Conservation (phyloP, 2,797 vertebrate genomes). For the Mus spretus region DNA sequence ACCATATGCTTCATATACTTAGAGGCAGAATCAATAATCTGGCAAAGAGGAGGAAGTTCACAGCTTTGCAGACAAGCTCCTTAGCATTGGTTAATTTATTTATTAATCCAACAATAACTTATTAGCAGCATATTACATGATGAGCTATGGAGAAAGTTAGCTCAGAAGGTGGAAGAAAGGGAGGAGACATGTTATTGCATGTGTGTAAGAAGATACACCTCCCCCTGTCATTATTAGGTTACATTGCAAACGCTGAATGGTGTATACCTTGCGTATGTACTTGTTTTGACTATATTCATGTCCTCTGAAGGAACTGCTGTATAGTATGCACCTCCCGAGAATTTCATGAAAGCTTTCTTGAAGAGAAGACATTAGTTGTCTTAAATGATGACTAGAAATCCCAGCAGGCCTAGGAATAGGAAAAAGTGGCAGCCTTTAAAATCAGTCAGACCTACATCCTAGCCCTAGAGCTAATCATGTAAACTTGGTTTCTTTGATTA, state of each 20-base stretch:
- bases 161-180: conserved; percentile 8
- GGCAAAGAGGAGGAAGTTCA: conserved; percentile 66
- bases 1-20: conserved; percentile 61
- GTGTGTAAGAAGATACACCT: neutral
- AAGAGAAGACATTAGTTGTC: neutral
- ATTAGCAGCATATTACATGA: conserved; percentile 53
- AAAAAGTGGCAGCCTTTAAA: neutral
- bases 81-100: conserved; percentile 69
- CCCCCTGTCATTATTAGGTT: neutral
- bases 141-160: neutral
- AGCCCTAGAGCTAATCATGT: neutral
- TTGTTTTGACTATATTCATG: neutral
- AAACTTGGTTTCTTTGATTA: neutral
- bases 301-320: neutral
- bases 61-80: conserved; percentile 70
- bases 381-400: neutral
- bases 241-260: neutral
- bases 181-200: neutral
- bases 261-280: neutral
- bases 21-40: conserved; percentile 67
- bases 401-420: neutral
- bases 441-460: neutral
- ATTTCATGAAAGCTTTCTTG: neutral
- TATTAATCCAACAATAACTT: conserved; percentile 68
- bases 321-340: neutral